Base-by-base conservation (phyloP, 2,797 vertebrate species). In the Eidolon dupreanum region DNA sequence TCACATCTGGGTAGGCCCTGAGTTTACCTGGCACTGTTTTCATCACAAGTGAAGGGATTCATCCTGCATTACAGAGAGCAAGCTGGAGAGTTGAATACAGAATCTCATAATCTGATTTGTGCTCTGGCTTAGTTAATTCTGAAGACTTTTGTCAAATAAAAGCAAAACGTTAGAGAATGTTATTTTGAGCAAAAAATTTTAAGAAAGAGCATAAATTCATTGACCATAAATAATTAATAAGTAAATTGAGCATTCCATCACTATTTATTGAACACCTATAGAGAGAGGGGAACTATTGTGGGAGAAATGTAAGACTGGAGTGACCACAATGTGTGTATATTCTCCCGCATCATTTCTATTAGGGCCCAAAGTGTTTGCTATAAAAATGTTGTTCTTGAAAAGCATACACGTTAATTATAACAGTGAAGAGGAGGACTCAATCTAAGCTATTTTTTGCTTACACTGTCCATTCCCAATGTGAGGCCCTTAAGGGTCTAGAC, bases 61-160 rank as follows among this genome's bases (percentile, higher is more conserved):
- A 74, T 26, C 8, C 57, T 75, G 49, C 28, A 16, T 66, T 61
- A 81, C 36, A 46, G 77, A 71, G 33, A 89, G 65, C 65, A 75
- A 95, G 59, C 43, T 59, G 19, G 20, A 92, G 71, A 51, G 24
- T 15, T 41, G 63, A 61, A 28, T 55, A 28, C 46, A 74, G 33
- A 81, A 65, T 87, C 75, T 86, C 46, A 38, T 89, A 74, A 89
- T 53, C 1, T 7, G 77, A 85, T 95, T 41, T 90, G 55, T 55
- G 61, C n/a, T 86, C 36, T 49, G 85, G 73, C 16, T 93, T 96
- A 96, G 85, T 22, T 63, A 85, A 88, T 92, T 85, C 96, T 94
- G 85, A 93, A 92, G 75, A 94, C 49, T 70, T 83, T 36, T n/a
- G 59, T 74, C 88, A 92, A 65, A 96, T 79, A 63, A 96, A 95